Evolutionary conservation across 1,140 invertebrate genomes (phyloP).

Genomic region (Camponotus floridanus): DNA sequence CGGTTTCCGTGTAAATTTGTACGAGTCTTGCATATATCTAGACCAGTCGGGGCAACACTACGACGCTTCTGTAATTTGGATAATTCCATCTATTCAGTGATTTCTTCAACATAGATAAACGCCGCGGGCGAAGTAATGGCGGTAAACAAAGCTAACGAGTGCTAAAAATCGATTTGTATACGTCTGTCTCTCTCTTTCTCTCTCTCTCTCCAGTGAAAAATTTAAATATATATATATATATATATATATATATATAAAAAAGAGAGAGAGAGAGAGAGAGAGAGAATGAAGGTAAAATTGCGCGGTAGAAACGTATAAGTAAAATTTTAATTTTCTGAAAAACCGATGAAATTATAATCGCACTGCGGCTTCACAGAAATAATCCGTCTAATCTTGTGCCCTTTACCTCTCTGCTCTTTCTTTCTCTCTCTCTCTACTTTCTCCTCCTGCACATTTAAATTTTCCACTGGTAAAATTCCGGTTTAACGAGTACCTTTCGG

Average conservation of each 20-base stretch:
- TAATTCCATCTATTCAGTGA: not conserved
- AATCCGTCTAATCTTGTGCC: conserved; percentile 34
- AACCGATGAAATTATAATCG: conserved; percentile 43
- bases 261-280: no score
- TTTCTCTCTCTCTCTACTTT: not conserved
- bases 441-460: conserved; percentile 6
- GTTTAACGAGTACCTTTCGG: conserved; percentile 21
- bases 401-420: not conserved
- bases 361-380: conserved; percentile 12
- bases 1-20: not conserved
- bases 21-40: not conserved
- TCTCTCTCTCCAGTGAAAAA: no score
- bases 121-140: not conserved
- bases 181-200: no score
- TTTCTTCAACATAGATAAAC: conserved; percentile 1
- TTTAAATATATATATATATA: no score
- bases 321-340: conserved; percentile 50
- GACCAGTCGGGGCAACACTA: not conserved
- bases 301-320: not conserved
- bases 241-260: no score
- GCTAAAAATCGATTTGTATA: not conserved
- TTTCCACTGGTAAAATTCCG: not conserved
- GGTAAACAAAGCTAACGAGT: not conserved
- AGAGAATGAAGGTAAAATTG: no score
- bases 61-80: not conserved